Conservation (phyloP, 1,140 invertebrate genomes). For the Drosophila ogumai region DNA sequence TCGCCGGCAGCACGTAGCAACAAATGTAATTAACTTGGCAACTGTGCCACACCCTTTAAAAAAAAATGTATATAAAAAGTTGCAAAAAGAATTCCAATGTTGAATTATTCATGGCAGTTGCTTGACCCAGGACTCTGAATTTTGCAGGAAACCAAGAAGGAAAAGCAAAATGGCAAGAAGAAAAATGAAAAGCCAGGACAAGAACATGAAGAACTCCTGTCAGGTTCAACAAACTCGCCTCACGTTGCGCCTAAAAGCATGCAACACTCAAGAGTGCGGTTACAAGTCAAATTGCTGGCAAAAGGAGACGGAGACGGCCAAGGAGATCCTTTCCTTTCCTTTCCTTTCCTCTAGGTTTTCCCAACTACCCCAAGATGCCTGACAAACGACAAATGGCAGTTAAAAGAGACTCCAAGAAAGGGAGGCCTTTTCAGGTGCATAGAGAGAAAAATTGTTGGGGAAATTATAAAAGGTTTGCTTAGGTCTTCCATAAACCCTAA, state of each 20-base stretch:
- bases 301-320: slow-evolving; percentile 9
- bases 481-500: no score
- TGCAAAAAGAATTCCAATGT: slow-evolving; percentile 37
- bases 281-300: slow-evolving; percentile 74
- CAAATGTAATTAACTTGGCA: slow-evolving; percentile 78
- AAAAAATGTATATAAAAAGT: not conserved
- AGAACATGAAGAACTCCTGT: slow-evolving; percentile 41
- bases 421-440: slow-evolving; percentile 10
- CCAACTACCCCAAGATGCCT: slow-evolving; percentile 30
- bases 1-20: slow-evolving; percentile 62
- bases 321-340: not conserved
- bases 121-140: slow-evolving; percentile 62
- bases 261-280: slow-evolving; percentile 76
- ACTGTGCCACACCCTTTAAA: slow-evolving; percentile 51
- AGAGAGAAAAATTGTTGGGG: not conserved
- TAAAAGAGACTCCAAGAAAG: slow-evolving; percentile 43
- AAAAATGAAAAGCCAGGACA: slow-evolving; percentile 23
- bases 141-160: not conserved
- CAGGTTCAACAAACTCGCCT: slow-evolving; percentile 79
- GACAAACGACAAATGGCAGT: slow-evolving; percentile 78
- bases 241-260: slow-evolving; percentile 80
- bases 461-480: not conserved
- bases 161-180: slow-evolving; percentile 11
- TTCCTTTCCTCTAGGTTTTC: not conserved
- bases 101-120: slow-evolving; percentile 80